A percentile compares a stretch with the other conserved stretches of the same genome.
Conservation (phyloP, 2,797 vertebrate species). For the Darevskia nairensis region DNA sequence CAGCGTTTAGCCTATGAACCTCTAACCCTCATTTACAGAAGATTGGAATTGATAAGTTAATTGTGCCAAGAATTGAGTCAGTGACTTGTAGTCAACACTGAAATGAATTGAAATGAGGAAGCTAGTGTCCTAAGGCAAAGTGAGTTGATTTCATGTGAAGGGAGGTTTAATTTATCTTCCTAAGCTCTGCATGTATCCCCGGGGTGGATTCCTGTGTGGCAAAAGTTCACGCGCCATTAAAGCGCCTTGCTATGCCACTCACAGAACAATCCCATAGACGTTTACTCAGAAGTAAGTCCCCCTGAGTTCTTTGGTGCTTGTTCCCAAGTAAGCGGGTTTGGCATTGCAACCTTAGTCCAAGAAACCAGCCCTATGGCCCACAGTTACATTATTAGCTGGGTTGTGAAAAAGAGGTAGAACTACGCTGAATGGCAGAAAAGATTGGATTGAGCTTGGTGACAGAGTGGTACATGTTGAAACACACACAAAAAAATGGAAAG, state of each 20-base stretch:
- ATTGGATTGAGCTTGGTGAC: not conserved
- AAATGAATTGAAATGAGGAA: slow-evolving; percentile 29
- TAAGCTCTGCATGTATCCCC: not conserved
- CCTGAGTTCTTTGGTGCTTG: not conserved
- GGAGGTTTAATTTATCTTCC: slow-evolving; percentile 12
- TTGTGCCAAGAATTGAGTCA: slow-evolving; percentile 19
- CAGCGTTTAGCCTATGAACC: slow-evolving; percentile 27
- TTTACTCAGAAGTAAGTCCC: too few relatives aligned
- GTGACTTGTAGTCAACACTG: slow-evolving; percentile 16
- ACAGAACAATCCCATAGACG: too few relatives aligned
- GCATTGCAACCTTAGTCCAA: not conserved
- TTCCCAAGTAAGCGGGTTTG: not conserved
- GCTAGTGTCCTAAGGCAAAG: slow-evolving; percentile 13
- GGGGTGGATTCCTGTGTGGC: slow-evolving; percentile 7
- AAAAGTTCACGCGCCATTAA: not conserved
- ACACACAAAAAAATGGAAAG: not conserved
- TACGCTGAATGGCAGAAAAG: not conserved
- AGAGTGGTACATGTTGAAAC: not conserved
- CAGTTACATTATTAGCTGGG: not conserved
- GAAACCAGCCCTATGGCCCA: not conserved
- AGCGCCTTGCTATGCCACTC: not conserved
- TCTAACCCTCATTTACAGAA: slow-evolving; percentile 29
- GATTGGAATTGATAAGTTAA: slow-evolving; percentile 42
- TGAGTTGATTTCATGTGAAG: slow-evolving; percentile 26
- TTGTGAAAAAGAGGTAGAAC: slow-evolving; percentile 10